Conservation (phyloP, 2,797 vertebrate species). For the Halcyon badia region DNA sequence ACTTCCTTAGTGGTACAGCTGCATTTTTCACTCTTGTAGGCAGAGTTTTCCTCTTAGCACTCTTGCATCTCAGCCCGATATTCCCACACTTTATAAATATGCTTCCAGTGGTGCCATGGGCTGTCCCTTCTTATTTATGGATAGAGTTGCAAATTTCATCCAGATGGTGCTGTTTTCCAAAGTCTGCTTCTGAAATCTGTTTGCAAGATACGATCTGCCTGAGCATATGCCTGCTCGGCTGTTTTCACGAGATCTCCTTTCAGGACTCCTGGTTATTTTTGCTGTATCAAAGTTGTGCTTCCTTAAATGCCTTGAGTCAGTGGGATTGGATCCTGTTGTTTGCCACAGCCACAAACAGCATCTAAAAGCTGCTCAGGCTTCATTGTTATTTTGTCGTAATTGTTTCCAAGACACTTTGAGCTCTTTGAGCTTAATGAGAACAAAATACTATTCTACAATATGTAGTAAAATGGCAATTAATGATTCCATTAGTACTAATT, state of each 20-base stretch:
- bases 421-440: not conserved
- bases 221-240: slow-evolving; percentile 80
- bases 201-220: slow-evolving; percentile 76
- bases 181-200: slow-evolving; percentile 85
- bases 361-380: not conserved
- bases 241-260: slow-evolving; percentile 65
- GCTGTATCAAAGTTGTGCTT: not conserved
- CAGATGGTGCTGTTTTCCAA: slow-evolving; percentile 86
- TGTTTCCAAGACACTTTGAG: not conserved
- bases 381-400: not conserved
- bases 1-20: not conserved
- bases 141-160: slow-evolving; percentile 80
- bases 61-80: not conserved
- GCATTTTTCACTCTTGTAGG: not conserved
- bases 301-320: not conserved
- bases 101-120: slow-evolving; percentile 61
- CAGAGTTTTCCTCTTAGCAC: not conserved
- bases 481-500: not conserved
- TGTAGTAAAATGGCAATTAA: not conserved
- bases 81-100: slow-evolving; percentile 26
- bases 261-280: slow-evolving; percentile 27
- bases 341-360: not conserved
- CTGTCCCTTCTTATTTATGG: slow-evolving; percentile 66
- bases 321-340: not conserved
- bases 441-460: not conserved